Evolutionary conservation across 2,888 invertebrate genomes (phyloP).

Genomic region (Himalopsyche tibetana): DNA sequence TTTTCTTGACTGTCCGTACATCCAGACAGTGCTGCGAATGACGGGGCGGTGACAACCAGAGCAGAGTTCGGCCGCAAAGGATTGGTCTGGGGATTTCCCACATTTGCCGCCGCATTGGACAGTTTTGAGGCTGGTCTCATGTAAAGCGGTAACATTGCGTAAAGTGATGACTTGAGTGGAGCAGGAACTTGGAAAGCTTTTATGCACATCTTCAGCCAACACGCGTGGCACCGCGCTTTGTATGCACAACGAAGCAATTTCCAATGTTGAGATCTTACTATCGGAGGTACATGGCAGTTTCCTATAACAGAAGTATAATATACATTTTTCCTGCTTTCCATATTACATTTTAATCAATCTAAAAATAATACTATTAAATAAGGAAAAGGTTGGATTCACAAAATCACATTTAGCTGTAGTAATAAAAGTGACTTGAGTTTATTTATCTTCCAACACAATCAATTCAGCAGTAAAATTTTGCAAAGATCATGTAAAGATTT

Average conservation of each 20-base stretch:
- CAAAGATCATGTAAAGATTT: too few relatives aligned
- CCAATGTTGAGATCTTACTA: slow-evolving; percentile 84
- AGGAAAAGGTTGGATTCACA: too few relatives aligned
- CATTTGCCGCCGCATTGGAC: background rate
- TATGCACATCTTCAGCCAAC: slow-evolving; percentile 91
- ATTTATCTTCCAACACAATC: too few relatives aligned
- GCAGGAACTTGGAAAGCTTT: slow-evolving; percentile 87
- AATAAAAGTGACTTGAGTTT: too few relatives aligned
- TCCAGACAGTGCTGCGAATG: background rate
- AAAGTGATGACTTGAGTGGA: slow-evolving; percentile 81
- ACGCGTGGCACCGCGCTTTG: slow-evolving; percentile 88
- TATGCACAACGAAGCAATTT: slow-evolving; percentile 82
- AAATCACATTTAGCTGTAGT: too few relatives aligned
- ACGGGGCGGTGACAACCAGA: slow-evolving; percentile 7
- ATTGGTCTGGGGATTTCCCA: slow-evolving; percentile 28
- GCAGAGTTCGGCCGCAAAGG: slow-evolving; percentile 46
- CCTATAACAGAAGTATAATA: slow-evolving; percentile 70
- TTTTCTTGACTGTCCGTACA: slow-evolving; percentile 46
- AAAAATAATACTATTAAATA: too few relatives aligned
- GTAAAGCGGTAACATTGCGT: slow-evolving; percentile 82
- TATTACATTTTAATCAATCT: too few relatives aligned
- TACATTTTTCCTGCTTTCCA: too few relatives aligned
- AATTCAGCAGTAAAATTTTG: too few relatives aligned
- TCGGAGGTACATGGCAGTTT: slow-evolving; percentile 84
- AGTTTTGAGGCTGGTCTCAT: slow-evolving; percentile 74